Evolutionary conservation across 2,888 invertebrate genomes (phyloP).

Genomic region (Xanthia icteritia): DNA sequence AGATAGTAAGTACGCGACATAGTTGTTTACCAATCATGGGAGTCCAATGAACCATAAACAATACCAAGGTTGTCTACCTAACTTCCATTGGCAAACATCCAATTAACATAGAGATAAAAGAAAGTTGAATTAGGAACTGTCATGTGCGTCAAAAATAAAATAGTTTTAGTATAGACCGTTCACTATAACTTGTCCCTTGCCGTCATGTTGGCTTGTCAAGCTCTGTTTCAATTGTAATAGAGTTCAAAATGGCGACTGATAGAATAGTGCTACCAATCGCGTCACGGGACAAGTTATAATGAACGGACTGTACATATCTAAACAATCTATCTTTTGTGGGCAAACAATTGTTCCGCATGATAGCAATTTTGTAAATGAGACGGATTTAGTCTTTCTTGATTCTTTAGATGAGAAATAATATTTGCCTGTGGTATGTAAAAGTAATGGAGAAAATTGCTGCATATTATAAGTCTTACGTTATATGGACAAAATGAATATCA

Average conservation of each 20-base stretch:
- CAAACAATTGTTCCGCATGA: conserved; percentile 41
- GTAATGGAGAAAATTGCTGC: conserved; percentile 11
- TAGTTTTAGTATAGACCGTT: conserved; percentile 24
- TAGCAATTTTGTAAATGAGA: conserved; percentile 30
- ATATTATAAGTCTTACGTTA: neutral
- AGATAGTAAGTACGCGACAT: neutral
- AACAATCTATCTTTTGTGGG: conserved; percentile 61
- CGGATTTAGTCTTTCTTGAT: conserved; percentile 30
- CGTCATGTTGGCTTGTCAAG: no score
- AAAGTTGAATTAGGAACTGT: conserved; percentile 58
- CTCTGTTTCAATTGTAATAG: no score
- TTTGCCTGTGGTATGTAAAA: neutral
- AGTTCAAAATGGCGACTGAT: no score
- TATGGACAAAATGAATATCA: neutral
- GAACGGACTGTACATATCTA: conserved; percentile 35
- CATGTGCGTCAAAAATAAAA: conserved; percentile 49
- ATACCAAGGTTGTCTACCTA: conserved; percentile 31
- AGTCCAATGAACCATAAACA: conserved; percentile 31
- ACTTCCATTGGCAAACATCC: conserved; percentile 58
- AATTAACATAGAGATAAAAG: conserved; percentile 27
- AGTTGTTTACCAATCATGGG: conserved; percentile 34
- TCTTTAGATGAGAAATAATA: conserved; percentile 2
- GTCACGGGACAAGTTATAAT: no score
- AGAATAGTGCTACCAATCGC: no score
- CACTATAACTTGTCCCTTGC: no score